Evolutionary conservation across 2,888 invertebrate species (phyloP).

Genomic region (Morpho deidamia): DNA sequence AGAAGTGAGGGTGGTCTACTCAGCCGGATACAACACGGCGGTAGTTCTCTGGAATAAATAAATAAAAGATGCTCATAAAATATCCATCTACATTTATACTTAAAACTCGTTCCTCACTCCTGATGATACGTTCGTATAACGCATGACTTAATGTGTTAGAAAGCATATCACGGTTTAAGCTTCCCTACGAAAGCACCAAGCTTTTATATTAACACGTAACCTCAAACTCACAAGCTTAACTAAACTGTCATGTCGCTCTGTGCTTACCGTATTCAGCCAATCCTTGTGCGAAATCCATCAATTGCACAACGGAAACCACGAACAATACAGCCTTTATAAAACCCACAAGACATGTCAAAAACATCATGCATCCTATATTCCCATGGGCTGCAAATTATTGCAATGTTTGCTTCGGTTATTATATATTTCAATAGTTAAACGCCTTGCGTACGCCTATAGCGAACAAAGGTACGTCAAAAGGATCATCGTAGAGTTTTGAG

Average conservation of each 20-base stretch:
- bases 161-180: too few species aligned
- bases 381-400: conserved; percentile 62
- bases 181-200: too few species aligned
- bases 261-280: conserved; percentile 16
- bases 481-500: conserved; percentile 48
- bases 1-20: too few species aligned
- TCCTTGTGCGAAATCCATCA: conserved; percentile 34
- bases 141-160: too few species aligned
- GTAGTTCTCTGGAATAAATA: too few species aligned
- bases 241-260: conserved; percentile 10
- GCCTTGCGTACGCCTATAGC: conserved; percentile 58
- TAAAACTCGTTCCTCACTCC: too few species aligned
- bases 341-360: conserved; percentile 66
- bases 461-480: conserved; percentile 58
- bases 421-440: conserved; percentile 45
- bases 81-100: too few species aligned
- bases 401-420: conserved; percentile 67
- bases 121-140: too few species aligned
- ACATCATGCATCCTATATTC: conserved; percentile 54
- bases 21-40: too few species aligned
- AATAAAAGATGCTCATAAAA: too few species aligned
- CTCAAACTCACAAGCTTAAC: conserved; percentile 10
- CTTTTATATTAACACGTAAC: conserved; percentile 8
- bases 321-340: conserved; percentile 48
- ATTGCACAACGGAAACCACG: conserved; percentile 45